A percentile compares a stretch with the other conserved stretches of the same genome.
These are phyloP conservation scores for Probosciger aterrimus DNA, from an alignment of 2,113 vertebrate genomes.

Conservation along the genomic window DNA sequence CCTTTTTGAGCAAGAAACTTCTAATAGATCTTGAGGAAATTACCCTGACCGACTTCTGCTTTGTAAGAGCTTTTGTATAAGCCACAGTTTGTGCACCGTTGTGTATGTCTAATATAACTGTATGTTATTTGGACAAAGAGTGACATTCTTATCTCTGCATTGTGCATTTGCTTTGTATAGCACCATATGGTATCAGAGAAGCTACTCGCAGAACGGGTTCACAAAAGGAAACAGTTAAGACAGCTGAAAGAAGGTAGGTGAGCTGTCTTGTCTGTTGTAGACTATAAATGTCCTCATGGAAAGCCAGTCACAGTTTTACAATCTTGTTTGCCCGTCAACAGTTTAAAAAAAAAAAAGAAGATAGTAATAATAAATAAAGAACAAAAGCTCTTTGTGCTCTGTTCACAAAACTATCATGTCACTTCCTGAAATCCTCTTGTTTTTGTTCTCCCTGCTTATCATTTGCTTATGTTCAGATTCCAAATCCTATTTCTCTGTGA, in stretches of 20 bases:
- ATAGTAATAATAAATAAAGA: neutral
- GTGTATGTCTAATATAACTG: neutral
- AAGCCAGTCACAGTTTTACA: neutral
- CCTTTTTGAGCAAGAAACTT: neutral
- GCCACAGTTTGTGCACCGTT: neutral
- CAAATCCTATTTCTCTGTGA: neutral
- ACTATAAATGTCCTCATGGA: neutral
- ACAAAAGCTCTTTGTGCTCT: neutral
- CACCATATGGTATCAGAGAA: slow-evolving; percentile 96
- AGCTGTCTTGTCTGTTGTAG: neutral
- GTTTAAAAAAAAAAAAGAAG: neutral
- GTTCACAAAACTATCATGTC: neutral
- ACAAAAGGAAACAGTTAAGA: slow-evolving; percentile 82
- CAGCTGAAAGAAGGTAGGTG: slow-evolving; percentile 82
- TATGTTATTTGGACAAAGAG: neutral
- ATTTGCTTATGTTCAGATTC: neutral
- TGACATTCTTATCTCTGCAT: neutral
- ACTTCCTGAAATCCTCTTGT: neutral
- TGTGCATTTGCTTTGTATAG: slow-evolving; percentile 66
- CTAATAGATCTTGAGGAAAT: neutral
- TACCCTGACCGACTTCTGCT: neutral
- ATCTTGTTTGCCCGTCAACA: neutral
- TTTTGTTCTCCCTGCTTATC: neutral
- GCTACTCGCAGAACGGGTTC: slow-evolving; percentile 92
- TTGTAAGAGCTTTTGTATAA: neutral